These are phyloP conservation scores for Stegodyphus dumicola DNA, from an alignment of 1,140 invertebrate genomes.

Conservation along the genomic window DNA sequence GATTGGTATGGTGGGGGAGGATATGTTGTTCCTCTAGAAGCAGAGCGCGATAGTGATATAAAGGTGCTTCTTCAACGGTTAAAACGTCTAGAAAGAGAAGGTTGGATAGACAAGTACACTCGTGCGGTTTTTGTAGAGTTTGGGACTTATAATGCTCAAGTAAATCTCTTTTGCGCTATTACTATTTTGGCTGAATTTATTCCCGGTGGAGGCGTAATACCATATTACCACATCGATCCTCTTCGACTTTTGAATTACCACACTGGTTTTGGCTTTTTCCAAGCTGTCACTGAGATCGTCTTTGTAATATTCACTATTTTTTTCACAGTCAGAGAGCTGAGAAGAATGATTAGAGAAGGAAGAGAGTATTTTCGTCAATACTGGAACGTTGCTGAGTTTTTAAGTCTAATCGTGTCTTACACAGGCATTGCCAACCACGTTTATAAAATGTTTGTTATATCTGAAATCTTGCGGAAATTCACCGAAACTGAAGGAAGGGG, in stretches of 20 bases:
- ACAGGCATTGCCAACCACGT: constrained; percentile 69
- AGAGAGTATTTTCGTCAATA: constrained; percentile 68
- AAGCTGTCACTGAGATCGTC: constrained; percentile 65
- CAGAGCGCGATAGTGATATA: constrained; percentile 65
- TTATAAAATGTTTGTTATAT: constrained; percentile 67
- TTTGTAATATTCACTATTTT: constrained; percentile 69
- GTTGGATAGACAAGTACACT: constrained; percentile 72
- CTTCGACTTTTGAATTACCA: constrained; percentile 66
- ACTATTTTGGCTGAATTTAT: constrained; percentile 71
- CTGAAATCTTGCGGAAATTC: constrained; percentile 68
- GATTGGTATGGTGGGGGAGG: constrained; percentile 72
- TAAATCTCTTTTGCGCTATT: constrained; percentile 70
- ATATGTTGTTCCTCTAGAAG: constrained; percentile 70
- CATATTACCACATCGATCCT: constrained; percentile 70
- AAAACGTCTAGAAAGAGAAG: constrained; percentile 66
- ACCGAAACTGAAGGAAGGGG: constrained; percentile 69
- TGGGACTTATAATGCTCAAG: constrained; percentile 72
- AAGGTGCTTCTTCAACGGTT: constrained; percentile 63
- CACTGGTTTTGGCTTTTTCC: constrained; percentile 63
- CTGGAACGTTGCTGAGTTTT: constrained; percentile 70
- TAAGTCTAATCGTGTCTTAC: constrained; percentile 69
- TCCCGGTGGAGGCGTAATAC: constrained; percentile 70
- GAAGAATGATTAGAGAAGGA: constrained; percentile 63
- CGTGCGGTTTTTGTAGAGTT: constrained; percentile 73
- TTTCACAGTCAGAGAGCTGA: constrained; percentile 69